Conservation (phyloP, 2,113 vertebrate species). For the Syrmaticus mikado region DNA sequence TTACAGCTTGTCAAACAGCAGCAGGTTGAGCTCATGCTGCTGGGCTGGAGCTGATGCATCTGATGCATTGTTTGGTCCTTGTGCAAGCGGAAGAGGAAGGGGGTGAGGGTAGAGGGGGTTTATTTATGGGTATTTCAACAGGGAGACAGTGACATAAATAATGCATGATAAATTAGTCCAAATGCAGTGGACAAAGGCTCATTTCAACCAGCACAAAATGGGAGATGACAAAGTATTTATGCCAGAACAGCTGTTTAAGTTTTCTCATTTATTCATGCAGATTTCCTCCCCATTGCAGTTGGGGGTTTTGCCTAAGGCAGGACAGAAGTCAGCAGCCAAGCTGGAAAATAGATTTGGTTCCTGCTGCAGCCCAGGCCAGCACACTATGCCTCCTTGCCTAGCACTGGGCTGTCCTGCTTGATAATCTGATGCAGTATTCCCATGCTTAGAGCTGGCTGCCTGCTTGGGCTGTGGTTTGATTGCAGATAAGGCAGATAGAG, state of each 20-base stretch:
- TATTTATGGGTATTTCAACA: background rate
- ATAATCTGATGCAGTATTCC: background rate
- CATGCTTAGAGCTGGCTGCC: accelerated
- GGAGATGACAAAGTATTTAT: constrained; percentile 28
- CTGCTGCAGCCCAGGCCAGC: background rate
- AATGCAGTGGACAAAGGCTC: background rate
- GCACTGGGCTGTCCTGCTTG: background rate
- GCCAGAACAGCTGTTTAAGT: constrained; percentile 5
- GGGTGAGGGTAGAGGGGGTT: background rate
- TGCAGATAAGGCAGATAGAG: background rate
- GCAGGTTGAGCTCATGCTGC: background rate
- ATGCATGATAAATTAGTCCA: constrained; percentile 25
- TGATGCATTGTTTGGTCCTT: background rate
- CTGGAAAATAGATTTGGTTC: background rate
- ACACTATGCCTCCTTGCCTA: accelerated
- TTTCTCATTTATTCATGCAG: constrained; percentile 9
- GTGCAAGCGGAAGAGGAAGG: background rate
- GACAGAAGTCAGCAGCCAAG: background rate
- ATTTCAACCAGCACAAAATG: constrained; percentile 25
- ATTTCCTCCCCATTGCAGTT: background rate
- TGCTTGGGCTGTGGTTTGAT: background rate
- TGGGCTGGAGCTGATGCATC: background rate
- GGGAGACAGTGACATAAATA: background rate
- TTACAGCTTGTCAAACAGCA: background rate
- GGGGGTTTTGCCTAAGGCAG: background rate